phyloP scores from a whole-genome alignment of 2,113 vertebrate genomes.

The Microtus pennsylvanicus region DNA sequence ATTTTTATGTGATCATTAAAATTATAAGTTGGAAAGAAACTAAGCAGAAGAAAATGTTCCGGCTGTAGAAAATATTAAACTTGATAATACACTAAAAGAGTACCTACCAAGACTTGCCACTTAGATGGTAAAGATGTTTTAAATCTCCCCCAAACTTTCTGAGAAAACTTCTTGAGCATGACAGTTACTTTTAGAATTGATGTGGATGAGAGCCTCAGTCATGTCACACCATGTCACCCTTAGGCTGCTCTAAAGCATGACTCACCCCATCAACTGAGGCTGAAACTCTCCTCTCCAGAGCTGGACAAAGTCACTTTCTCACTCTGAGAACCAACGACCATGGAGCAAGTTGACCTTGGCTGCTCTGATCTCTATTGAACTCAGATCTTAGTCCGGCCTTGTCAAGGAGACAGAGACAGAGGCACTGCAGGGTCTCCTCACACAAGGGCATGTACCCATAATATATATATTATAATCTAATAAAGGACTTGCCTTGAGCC shows the following conservation, averaged over 20 bases:
- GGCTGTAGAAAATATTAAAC: conserved; percentile 51
- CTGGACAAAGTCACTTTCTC: background rate
- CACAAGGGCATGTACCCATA: background rate
- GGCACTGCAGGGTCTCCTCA: background rate
- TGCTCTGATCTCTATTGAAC: background rate
- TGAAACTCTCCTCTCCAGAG: background rate
- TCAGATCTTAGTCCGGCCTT: background rate
- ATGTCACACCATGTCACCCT: background rate
- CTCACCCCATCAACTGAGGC: background rate
- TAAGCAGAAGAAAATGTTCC: conserved; percentile 42
- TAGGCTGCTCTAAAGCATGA: background rate
- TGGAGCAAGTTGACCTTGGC: background rate
- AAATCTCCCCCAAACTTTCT: background rate
- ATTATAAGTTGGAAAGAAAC: conserved; percentile 45
- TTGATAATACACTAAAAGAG: conserved; percentile 7
- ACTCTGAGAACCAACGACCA: background rate
- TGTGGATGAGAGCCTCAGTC: background rate
- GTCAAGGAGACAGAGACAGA: background rate
- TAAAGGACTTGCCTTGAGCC: background rate
- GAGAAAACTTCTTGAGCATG: background rate
- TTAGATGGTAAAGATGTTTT: conserved; percentile 40
- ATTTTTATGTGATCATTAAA: conserved; percentile 47
- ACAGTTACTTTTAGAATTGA: background rate
- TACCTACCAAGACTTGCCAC: background rate
- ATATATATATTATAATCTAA: too few species aligned